These are phyloP conservation scores for Microctenopoma stevenorrisi DNA, from an alignment of 2,797 vertebrate species.

Conservation along the genomic window DNA sequence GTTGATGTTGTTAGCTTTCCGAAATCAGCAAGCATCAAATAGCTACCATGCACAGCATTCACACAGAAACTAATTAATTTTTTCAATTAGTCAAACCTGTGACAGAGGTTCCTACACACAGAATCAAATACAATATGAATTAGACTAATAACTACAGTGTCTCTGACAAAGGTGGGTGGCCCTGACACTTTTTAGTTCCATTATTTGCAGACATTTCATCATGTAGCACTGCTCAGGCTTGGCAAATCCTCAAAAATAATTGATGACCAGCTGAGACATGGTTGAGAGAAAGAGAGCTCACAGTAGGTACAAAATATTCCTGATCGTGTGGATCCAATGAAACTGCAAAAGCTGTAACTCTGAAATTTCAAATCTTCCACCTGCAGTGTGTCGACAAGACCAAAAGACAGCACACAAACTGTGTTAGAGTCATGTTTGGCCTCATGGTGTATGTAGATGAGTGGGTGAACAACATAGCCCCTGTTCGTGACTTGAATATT, in stretches of 20 bases:
- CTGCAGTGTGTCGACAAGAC: slow-evolving; percentile 8
- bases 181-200: slow-evolving; percentile 17
- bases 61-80: slow-evolving; percentile 3
- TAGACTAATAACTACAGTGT: slow-evolving; percentile 21
- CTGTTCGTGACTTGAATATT: background rate
- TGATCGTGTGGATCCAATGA: slow-evolving; percentile 10
- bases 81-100: slow-evolving; percentile 11
- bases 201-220: slow-evolving; percentile 26
- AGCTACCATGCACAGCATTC: slow-evolving; percentile 7
- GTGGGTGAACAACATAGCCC: background rate
- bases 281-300: slow-evolving; percentile 1
- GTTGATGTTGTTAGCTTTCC: background rate
- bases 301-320: slow-evolving; percentile 14
- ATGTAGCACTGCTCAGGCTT: slow-evolving; percentile 12
- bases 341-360: slow-evolving; percentile 6
- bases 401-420: slow-evolving; percentile 9
- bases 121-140: slow-evolving; percentile 4
- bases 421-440: background rate
- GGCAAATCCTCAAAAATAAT: slow-evolving; percentile 3
- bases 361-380: slow-evolving; percentile 27
- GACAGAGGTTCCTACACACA: slow-evolving; percentile 18
- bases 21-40: slow-evolving; percentile 15
- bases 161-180: slow-evolving; percentile 5
- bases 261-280: slow-evolving; percentile 13
- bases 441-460: slow-evolving; percentile 12